phyloP scores from a whole-genome alignment of 2,888 invertebrate genomes.

The Leptura quadrifasciata region DNA sequence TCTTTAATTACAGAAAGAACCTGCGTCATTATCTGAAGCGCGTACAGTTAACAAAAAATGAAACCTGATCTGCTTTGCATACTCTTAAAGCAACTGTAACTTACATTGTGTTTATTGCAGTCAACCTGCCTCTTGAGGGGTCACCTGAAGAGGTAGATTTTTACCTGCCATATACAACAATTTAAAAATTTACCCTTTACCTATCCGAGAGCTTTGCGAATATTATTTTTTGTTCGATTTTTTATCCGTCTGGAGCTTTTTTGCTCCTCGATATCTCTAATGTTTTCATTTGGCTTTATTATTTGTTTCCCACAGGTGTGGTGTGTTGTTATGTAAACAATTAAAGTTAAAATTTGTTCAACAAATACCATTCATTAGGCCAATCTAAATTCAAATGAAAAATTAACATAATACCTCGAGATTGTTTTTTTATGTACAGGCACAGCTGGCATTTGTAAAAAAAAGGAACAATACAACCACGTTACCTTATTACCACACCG shows the following conservation, averaged over 20 bases:
- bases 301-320: slow-evolving; percentile 39
- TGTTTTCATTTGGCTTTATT: slow-evolving; percentile 30
- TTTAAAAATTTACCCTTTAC: slow-evolving; percentile 49
- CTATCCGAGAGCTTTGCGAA: slow-evolving; percentile 44
- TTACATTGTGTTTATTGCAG: slow-evolving; percentile 47
- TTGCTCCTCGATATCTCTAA: not conserved
- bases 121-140: slow-evolving; percentile 48
- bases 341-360: slow-evolving; percentile 21
- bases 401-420: slow-evolving; percentile 9
- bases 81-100: slow-evolving; percentile 46
- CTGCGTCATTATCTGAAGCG: slow-evolving; percentile 17
- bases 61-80: slow-evolving; percentile 52
- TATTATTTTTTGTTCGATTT: slow-evolving; percentile 45
- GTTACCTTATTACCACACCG: not conserved
- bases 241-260: slow-evolving; percentile 38
- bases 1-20: not conserved
- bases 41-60: slow-evolving; percentile 42
- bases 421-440: slow-evolving; percentile 14
- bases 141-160: slow-evolving; percentile 52
- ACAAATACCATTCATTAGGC: slow-evolving; percentile 26
- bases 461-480: not conserved
- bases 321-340: slow-evolving; percentile 37
- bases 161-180: slow-evolving; percentile 49
- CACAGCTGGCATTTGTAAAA: not conserved
- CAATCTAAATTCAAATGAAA: slow-evolving; percentile 29